phyloP scores from a whole-genome alignment of 92 coral and sea anemone genomes.

The Zoanthus gigantus region DNA sequence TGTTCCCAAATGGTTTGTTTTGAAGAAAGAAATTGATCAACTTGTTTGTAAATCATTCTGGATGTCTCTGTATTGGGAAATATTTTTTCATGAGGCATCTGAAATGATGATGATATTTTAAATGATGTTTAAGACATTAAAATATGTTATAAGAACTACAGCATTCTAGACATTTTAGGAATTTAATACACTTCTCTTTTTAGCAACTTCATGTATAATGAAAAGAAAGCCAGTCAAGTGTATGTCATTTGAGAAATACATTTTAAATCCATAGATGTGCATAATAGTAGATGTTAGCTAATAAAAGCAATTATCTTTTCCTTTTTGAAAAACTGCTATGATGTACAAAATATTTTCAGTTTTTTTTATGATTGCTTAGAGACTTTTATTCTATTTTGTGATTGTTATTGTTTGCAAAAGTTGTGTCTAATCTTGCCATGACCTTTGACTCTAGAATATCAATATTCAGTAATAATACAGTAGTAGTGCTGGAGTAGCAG shows the following conservation, averaged over 20 bases:
- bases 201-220: not conserved
- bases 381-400: not conserved
- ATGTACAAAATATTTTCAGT: not conserved
- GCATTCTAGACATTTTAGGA: not conserved
- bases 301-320: not conserved
- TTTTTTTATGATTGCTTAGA: not conserved
- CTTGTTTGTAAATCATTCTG: not conserved
- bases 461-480: not conserved
- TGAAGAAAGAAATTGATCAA: not conserved
- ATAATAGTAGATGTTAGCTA: not conserved
- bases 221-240: not conserved
- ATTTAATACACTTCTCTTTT: not conserved
- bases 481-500: not conserved
- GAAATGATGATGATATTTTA: too few species aligned
- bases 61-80: not conserved
- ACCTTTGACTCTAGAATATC: not conserved
- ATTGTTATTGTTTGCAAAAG: not conserved
- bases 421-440: constrained; percentile 26
- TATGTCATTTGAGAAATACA: not conserved
- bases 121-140: too few species aligned
- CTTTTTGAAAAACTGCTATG: not conserved
- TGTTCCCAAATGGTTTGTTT: not conserved
- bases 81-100: too few species aligned
- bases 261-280: not conserved
- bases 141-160: too few species aligned